Evolutionary conservation across 2,797 vertebrate species (phyloP), one percentile per base, ranked within the genome.

Genomic region (Myoxocephalus aenaeus): DNA sequence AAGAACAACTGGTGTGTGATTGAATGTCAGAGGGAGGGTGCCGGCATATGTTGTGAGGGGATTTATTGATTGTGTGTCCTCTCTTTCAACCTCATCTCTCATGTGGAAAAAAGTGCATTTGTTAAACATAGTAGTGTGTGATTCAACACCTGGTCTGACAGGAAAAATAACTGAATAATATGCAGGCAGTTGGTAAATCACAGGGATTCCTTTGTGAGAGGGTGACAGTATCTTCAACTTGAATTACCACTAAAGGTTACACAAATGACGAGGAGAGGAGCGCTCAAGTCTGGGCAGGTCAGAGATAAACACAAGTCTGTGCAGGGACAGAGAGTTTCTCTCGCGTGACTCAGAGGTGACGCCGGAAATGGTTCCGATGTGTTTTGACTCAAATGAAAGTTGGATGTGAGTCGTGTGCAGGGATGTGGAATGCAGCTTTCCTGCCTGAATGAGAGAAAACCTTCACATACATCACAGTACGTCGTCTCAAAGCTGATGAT

Each of bases 201-300:
- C 50, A 76, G 25, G 6, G 25, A 64, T 59, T 56, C 36, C 67
- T 78, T 84, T 83, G 68, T 84, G 32, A 77, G 59, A 70, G 32
- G 7, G 32, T 53, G 74, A 80, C 75, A 38, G 32, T 34, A 56
- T 81, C 67, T 65, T 68, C 44, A 62, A 46, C 59, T 6, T 70
- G 68, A 58, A 76, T 80, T 73, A 66, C 63, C 2, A 32, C 56
- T 61, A 8, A 44, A 7, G 72, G 75, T 77, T 81, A 36, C 59
- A 44, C 38, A 64, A 22, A 53, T 75, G 79, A 70, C 22, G 44
- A 68, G 0, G 7, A 63, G 59, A 61, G 22, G 57, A 40, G 61
- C 46, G 44, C 73, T 90, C 92, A 86, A 65, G 92, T 86, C 87
- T 56, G 64, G 86, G 76, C 91, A 93, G 65, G 89, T 77, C 59